Evolutionary conservation across 2,797 vertebrate species (phyloP), one percentile per base, ranked within the genome.

Genomic region (Ataeniobius toweri): DNA sequence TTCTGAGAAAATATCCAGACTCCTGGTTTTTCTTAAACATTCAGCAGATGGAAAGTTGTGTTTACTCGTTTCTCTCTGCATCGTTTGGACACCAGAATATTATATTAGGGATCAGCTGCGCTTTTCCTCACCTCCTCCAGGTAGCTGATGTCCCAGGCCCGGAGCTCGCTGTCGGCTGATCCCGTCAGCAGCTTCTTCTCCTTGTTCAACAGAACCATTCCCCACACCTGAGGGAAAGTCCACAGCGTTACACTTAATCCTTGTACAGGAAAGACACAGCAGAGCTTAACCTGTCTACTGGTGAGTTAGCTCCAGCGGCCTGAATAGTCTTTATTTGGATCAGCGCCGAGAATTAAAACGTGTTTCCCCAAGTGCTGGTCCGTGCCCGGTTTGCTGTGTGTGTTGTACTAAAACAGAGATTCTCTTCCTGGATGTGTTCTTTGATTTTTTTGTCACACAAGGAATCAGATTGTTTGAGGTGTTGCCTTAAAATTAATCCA

Each of bases 141-240:
- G 82, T 96, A 97, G 0, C 44, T 41, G 76, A 99, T 93, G 90
- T 97, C 95, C 98, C 98, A 99, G 56, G 95, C 97, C 70, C 98
- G 92, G 13, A 99, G 97, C 76, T 99, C 98, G 75, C 98, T 99
- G 96, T 99, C 98, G 1, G 96, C 95, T 1, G 97, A 96, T 12
- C 98, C 98, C 0, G 97, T 98, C 63, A 99, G 80, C 85, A 99
- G 93, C 74, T 97, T 91, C 56, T 88, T 96, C 88, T 97, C 96
- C 85, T 95, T 83, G 0, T 97, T 96, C 74, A 98, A 78, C 86
- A 99, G 90, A 71, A 91, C 94, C 94, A 99, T 95, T 0, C 96
- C 96, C 98, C 98, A 99, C 26, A 99, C 97, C 98, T 99, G 5
- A 51, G 56, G 82, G 20, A 76, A 55, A 85, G n/a, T 85, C 53